Conservation (phyloP, 1,140 invertebrate genomes). For the Acromyrmex charruanus region DNA sequence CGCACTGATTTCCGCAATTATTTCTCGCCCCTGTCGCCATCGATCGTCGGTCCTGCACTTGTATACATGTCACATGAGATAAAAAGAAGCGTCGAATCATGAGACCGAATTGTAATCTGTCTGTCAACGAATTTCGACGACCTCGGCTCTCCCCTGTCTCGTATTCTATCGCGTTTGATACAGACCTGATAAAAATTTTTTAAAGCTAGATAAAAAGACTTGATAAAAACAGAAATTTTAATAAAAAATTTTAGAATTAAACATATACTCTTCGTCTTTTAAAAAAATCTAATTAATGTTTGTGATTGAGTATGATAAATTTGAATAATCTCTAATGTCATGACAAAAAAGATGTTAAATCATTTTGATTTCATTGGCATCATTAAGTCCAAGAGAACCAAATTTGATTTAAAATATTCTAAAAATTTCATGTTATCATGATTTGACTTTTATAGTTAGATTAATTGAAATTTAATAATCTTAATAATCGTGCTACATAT, state of each 20-base stretch:
- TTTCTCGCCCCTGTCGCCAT: neutral
- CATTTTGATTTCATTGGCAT: neutral
- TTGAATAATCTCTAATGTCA: too few species aligned
- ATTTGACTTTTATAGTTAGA: neutral
- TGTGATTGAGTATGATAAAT: too few species aligned
- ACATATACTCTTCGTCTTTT: neutral
- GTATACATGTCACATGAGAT: neutral
- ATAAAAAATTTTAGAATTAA: neutral
- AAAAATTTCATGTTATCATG: neutral
- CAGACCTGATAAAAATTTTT: too few species aligned
- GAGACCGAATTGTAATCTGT: neutral
- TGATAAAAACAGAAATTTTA: neutral
- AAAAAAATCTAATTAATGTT: neutral
- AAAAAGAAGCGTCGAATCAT: neutral
- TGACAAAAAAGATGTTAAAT: neutral
- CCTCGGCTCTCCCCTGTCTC: neutral
- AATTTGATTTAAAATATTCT: neutral
- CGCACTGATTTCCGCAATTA: neutral
- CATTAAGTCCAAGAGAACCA: neutral
- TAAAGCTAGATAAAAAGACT: too few species aligned
- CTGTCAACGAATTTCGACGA: neutral
- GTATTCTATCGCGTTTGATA: neutral
- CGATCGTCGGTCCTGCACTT: neutral
- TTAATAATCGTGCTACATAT: neutral
- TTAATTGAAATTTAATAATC: neutral